phyloP scores from a whole-genome alignment of 1,140 invertebrate species.

The Drosophila willistoni region DNA sequence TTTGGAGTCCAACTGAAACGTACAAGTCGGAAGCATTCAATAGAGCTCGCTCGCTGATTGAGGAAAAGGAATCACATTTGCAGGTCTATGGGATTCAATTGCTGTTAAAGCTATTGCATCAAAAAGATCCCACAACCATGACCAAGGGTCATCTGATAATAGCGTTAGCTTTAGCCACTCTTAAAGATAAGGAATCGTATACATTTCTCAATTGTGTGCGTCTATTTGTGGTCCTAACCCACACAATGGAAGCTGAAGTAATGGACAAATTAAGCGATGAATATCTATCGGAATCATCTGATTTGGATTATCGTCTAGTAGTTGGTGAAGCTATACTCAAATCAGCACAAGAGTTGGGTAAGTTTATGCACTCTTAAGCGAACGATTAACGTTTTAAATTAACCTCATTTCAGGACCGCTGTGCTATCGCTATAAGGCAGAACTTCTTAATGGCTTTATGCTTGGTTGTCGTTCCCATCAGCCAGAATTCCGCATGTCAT shows the following conservation, averaged over 20 bases:
- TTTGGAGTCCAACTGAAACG: not conserved
- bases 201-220: constrained; percentile 78
- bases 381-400: not conserved
- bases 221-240: constrained; percentile 65
- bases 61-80: constrained; percentile 63
- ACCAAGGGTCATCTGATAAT: constrained; percentile 67
- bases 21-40: constrained; percentile 38
- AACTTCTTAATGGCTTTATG: constrained; percentile 89
- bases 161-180: constrained; percentile 64
- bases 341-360: constrained; percentile 87
- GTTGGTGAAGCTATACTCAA: constrained; percentile 91
- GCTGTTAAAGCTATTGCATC: constrained; percentile 60
- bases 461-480: constrained; percentile 86
- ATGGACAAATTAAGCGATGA: constrained; percentile 73
- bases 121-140: constrained; percentile 54
- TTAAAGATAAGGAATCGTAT: constrained; percentile 76
- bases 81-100: constrained; percentile 76
- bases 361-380: constrained; percentile 27
- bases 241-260: constrained; percentile 73
- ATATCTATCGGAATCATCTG: constrained; percentile 62
- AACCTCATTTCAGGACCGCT: constrained; percentile 85
- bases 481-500: constrained; percentile 88
- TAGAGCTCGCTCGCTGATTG: constrained; percentile 60
- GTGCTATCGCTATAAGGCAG: constrained; percentile 87
- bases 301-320: constrained; percentile 85